Percentiles rank a stretch among this genome's conserved stretches.
Evolutionary conservation across 2,113 vertebrate genomes (phyloP).

Genomic region (Psophia crepitans): DNA sequence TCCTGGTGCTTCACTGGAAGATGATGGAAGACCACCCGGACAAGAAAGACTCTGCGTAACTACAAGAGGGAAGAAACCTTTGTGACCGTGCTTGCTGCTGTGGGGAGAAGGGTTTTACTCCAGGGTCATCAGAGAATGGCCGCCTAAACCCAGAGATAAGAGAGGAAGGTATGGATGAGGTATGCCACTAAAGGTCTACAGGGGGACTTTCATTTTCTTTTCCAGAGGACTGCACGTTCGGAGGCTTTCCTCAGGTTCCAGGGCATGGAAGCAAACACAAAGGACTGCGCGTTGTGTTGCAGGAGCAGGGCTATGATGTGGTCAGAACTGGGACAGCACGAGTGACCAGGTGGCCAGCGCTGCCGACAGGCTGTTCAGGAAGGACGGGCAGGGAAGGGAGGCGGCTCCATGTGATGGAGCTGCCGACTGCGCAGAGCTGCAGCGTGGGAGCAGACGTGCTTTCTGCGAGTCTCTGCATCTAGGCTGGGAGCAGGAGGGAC

Average conservation of each 20-base stretch:
- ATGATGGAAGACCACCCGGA: neutral
- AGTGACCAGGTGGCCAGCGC: neutral
- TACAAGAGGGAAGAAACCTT: neutral
- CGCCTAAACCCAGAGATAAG: neutral
- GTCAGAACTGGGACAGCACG: neutral
- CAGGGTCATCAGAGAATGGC: neutral
- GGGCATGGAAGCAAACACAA: neutral
- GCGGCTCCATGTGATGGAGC: neutral
- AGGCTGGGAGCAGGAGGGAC: neutral
- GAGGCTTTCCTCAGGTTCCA: neutral
- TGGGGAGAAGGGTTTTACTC: neutral
- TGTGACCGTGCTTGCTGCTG: neutral
- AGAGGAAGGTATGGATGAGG: neutral
- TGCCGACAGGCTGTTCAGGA: neutral
- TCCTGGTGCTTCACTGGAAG: neutral
- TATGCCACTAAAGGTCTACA: neutral
- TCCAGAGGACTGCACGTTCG: neutral
- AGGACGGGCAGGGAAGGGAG: neutral
- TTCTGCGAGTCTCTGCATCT: neutral
- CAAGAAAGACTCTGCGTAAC: neutral
- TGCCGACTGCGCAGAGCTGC: neutral
- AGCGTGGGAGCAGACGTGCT: neutral
- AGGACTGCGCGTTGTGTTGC: fast-evolving
- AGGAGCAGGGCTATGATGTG: neutral
- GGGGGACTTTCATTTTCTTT: neutral